Base-by-base conservation (phyloP, 2,797 vertebrate species). In the Phalanger gymnotis region DNA sequence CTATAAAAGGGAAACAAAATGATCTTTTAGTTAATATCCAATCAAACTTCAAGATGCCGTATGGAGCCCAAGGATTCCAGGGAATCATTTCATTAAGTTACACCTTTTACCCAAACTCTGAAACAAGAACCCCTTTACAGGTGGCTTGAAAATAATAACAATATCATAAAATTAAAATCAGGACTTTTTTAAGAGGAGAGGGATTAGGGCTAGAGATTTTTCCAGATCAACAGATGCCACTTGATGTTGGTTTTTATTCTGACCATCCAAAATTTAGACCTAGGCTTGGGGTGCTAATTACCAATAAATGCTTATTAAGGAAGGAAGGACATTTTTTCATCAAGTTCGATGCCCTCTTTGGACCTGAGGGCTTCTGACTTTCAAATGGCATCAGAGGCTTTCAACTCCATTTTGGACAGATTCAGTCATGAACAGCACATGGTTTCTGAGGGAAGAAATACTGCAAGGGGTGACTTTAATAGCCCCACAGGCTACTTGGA, bases 1-100 rank as follows among this genome's bases (percentile, higher is more conserved):
- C 73, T 93, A 98, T 96, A 97, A 98, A 98, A 98, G 95, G 93
- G 96, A 97, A 97, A 94, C 51, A 96, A 97, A 98, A 95, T 91
- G 54, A 95, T 95, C 91, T 97, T 96, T 98, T 94, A 87, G 95
- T 97, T 98, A 97, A 91, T 95, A 96, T 94, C 55, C 53, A 96
- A 57, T 47, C 95, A 96, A 95, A 97, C 94, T 94, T 95, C 96
- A 97, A 90, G 97, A 66, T 81, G 92, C 93, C 95, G 97, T 57
- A 95, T 92, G 91, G 93, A 95, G 34, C 73, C 97, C 51, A 55
- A 91, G 91, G 93, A 95, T 95, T 96, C 93, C 92, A 66, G 53
- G 91, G 96, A 97, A 96, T 94, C 87, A 28, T 94, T 95, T 94
- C 96, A 93, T 90, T 97, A 90, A 53, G 30, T 7, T 66, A 90